phyloP scores from a whole-genome alignment of 2,113 vertebrate genomes.

The Odocoileus virginianus region DNA sequence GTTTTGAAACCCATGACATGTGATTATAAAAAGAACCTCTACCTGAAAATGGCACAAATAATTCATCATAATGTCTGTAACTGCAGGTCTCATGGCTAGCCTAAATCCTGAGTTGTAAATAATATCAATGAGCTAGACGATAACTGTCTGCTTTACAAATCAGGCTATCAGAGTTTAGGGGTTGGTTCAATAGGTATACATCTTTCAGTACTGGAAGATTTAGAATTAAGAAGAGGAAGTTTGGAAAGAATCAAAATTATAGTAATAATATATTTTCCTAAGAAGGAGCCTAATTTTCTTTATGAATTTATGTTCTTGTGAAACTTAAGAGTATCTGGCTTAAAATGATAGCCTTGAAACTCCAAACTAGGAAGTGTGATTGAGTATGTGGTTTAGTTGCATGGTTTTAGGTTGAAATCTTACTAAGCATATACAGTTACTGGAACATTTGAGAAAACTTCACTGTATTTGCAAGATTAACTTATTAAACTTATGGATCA shows the following conservation, averaged over 20 bases:
- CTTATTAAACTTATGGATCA: not conserved
- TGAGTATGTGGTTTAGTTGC: not conserved
- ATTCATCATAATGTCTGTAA: not conserved
- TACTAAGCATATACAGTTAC: not conserved
- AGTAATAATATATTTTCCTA: not conserved
- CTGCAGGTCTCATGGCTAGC: not conserved
- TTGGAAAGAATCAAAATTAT: not conserved
- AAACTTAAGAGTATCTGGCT: not conserved
- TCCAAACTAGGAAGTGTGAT: not conserved
- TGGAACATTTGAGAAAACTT: not conserved
- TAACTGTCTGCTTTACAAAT: not conserved
- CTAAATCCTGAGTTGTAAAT: not conserved
- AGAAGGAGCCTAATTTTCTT: not conserved
- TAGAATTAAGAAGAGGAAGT: not conserved
- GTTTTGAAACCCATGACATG: not conserved
- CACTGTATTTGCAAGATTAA: not conserved
- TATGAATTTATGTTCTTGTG: not conserved
- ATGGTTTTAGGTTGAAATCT: not conserved
- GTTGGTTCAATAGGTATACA: not conserved
- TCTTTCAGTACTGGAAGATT: not conserved
- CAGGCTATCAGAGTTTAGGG: not conserved
- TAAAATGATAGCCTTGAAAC: conserved; percentile 3
- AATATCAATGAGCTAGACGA: not conserved
- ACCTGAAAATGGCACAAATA: not conserved
- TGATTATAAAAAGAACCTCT: not conserved